Percentiles rank a stretch among this genome's conserved stretches.
phyloP scores from a whole-genome alignment of 1,140 invertebrate genomes.

The Stegodyphus dumicola region DNA sequence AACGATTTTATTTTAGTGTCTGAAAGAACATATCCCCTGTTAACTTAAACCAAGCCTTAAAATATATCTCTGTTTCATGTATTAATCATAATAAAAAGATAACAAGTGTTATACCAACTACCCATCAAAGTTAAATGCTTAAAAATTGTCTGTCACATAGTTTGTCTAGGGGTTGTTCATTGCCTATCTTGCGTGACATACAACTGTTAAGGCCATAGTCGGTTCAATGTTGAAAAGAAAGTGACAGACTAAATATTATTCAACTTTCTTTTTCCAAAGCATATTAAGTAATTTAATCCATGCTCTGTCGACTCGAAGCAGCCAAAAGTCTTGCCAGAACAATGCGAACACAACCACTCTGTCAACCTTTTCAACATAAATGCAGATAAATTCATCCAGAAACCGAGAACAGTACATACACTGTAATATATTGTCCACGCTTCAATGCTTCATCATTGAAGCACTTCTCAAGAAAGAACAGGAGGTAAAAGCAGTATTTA shows the following conservation, averaged over 20 bases:
- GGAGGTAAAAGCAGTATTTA: too few species aligned
- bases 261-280: slow-evolving; percentile 22
- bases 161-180: slow-evolving; percentile 2
- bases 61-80: too few species aligned
- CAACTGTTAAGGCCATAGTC: slow-evolving; percentile 11
- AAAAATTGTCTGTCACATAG: neutral
- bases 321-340: slow-evolving; percentile 17
- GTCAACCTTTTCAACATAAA: slow-evolving; percentile 28
- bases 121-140: neutral
- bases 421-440: slow-evolving; percentile 45
- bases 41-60: too few species aligned
- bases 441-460: slow-evolving; percentile 24
- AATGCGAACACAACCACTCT: slow-evolving; percentile 33
- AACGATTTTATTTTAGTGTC: too few species aligned
- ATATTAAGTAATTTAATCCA: slow-evolving; percentile 55
- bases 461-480: neutral
- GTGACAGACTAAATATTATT: slow-evolving; percentile 22
- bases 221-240: neutral
- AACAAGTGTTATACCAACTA: too few species aligned
- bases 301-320: slow-evolving; percentile 27
- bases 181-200: slow-evolving; percentile 1
- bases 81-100: too few species aligned
- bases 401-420: neutral
- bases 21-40: too few species aligned
- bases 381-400: neutral